Base-by-base conservation (phyloP, 1,140 invertebrate species). In the Metopolophium dirhodum region DNA sequence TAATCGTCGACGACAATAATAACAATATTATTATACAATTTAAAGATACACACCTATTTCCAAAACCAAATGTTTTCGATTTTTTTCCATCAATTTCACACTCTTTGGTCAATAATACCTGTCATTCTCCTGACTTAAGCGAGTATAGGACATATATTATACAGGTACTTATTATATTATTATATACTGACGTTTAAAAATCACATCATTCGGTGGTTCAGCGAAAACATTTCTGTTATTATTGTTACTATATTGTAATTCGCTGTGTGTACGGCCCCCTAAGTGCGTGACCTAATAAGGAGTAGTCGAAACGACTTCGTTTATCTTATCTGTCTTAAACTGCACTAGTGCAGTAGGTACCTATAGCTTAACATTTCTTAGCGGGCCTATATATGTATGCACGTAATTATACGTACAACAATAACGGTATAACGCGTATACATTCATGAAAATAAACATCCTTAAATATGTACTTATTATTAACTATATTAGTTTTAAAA, bases 211-310 rank as follows among this genome's bases (percentile, higher is more conserved):
- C 61, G 14, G 30, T n/a, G n/a, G 61, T 77, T 77, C 30, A 9
- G 23, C 14, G 7, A 7, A 30, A 8, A n/a, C 14, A 77, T n/a
- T 68, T 30, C 26, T 77, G 30, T n/a, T 77, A 68, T n/a, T 77
- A 54, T n/a, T 18, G 30, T 77, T n/a, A 77, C 30, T 77, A 7
- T 35, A 77, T 35, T 77, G n/a, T 77, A 77, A 77, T 77, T 4
- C 61, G 14, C n/a, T 35, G 14, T 30, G 61, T 77, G n/a, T 77
- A 35, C n/a, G 61, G 30, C 61, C n/a, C 30, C 61, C 30, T 18
- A 14, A 77, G 61, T 77, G 61, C 61, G n/a, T 77, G 61, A 77
- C 61, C 61, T 77, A 77, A 77, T 77, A 77, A 77, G n/a, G 61
- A 77, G 14, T 77, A 77, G 61, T n/a, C n/a, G n/a, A n/a, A 77